Conservation (phyloP, 2,797 vertebrate species). For the Hylomyscus alleni region DNA sequence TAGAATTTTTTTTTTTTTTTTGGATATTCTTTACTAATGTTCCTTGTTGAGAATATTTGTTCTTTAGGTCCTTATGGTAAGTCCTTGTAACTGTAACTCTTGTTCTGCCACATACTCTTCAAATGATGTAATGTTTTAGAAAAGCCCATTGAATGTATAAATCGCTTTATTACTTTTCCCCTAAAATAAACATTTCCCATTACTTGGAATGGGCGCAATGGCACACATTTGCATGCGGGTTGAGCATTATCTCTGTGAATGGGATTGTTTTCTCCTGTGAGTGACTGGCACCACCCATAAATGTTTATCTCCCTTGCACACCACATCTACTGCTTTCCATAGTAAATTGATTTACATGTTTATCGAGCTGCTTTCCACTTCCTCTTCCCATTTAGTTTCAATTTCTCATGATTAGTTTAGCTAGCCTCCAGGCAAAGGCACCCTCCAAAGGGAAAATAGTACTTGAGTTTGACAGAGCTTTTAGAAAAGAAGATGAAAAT, state of each 20-base stretch:
- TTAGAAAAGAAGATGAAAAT: constrained; percentile 76
- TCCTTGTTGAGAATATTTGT: not conserved
- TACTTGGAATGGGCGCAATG: not conserved
- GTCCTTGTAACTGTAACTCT: not conserved
- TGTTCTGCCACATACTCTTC: not conserved
- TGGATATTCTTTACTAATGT: not conserved
- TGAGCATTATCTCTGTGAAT: not conserved
- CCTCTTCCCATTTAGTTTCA: constrained; percentile 74
- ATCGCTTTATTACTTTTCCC: not conserved
- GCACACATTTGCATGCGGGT: constrained; percentile 2
- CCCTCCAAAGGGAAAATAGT: constrained; percentile 61
- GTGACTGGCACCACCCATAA: not conserved
- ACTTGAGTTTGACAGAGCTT: constrained; percentile 56
- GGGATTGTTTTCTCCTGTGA: not conserved
- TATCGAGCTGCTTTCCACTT: constrained; percentile 64
- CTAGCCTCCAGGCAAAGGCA: constrained; percentile 73
- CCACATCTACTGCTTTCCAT: constrained; percentile 68
- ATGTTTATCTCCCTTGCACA: constrained; percentile 46
- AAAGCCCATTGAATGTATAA: not conserved
- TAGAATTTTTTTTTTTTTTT: too few species aligned
- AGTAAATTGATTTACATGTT: constrained; percentile 80
- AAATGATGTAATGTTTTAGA: not conserved
- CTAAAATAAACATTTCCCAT: not conserved
- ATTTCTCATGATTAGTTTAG: constrained; percentile 80
- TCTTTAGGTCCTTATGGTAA: not conserved